Base-by-base conservation (phyloP, 2,888 invertebrate species). In the Caenorhabditis afra region DNA sequence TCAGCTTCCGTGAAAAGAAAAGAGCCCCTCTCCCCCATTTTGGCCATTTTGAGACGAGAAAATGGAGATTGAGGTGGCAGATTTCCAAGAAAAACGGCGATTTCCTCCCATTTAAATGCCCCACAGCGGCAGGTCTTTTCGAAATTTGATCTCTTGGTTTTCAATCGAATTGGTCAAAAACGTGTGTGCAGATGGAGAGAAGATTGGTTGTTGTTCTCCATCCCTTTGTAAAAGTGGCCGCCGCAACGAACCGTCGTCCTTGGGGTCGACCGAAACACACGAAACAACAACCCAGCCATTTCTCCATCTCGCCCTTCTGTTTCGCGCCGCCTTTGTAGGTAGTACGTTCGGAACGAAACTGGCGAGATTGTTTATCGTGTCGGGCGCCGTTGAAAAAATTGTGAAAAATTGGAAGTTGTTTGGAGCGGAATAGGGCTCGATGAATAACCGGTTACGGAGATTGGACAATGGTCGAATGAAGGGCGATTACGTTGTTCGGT, bases 321-420 rank as follows among this genome's bases (percentile, higher is more conserved):
- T 29, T 29, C 29, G 29, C n/a, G n/a, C n/a, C n/a, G n/a, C n/a
- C n/a, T 53, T 52, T 37, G 20, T 2, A 14, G 39, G 29, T 12
- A 18, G 44, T 12, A 22, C 50, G 71, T 71, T 71, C 71, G n/a
- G 23, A 71, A 47, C 66, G 29, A 29, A 7, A 29, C 29, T 3
- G n/a, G 16, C 44, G 49, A 7, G 55, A 62, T 49, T 71, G 62
- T 71, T 71, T 55, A 71, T 62, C 49, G 44, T 47, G 16, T 41
- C 52, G 20, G 44, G 10, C 8, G 39, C 16, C 18, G 22, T 3
- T 37, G 22, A 47, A 61, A 57, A 62, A 57, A 53, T 62, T 62
- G 62, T 71, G 62, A 64, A 52, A n/a, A 67, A 59, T 52, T 61
- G 61, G 47, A 20, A n/a, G 53, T 62, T 47, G 52, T 68, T 8